Percentiles rank a stretch among this genome's conserved stretches.
Evolutionary conservation across 2,888 invertebrate genomes (phyloP).

Genomic region (Calliphora vomitoria): DNA sequence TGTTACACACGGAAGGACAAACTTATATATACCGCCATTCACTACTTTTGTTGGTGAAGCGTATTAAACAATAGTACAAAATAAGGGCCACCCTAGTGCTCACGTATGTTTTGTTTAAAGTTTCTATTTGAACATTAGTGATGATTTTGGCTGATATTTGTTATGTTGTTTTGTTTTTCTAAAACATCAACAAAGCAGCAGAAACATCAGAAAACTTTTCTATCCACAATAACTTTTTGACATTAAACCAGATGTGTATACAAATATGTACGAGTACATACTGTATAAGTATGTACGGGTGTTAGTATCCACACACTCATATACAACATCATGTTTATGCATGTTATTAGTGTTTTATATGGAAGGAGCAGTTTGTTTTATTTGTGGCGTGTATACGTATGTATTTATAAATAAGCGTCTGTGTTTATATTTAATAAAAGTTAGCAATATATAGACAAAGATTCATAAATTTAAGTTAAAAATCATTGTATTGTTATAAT

Average conservation of each 20-base stretch:
- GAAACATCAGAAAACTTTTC: constrained; percentile 37
- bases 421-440: background rate
- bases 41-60: too few relatives aligned
- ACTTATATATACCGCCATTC: too few relatives aligned
- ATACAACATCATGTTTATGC: constrained; percentile 33
- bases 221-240: constrained; percentile 54
- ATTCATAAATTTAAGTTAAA: constrained; percentile 7
- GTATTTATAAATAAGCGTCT: background rate
- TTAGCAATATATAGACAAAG: background rate
- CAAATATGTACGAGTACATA: background rate
- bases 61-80: too few relatives aligned
- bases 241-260: constrained; percentile 43
- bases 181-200: constrained; percentile 29
- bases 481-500: constrained; percentile 27
- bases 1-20: too few relatives aligned
- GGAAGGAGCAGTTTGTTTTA: background rate
- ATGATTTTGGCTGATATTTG: constrained; percentile 35
- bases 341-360: constrained; percentile 24
- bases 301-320: background rate
- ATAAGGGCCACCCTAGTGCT: too few relatives aligned
- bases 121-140: constrained; percentile 30
- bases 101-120: background rate
- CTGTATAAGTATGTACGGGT: background rate
- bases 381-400: background rate
- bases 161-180: background rate